These are phyloP conservation scores for Idaea dimidiata DNA, from an alignment of 2,888 invertebrate species.

Conservation along the genomic window DNA sequence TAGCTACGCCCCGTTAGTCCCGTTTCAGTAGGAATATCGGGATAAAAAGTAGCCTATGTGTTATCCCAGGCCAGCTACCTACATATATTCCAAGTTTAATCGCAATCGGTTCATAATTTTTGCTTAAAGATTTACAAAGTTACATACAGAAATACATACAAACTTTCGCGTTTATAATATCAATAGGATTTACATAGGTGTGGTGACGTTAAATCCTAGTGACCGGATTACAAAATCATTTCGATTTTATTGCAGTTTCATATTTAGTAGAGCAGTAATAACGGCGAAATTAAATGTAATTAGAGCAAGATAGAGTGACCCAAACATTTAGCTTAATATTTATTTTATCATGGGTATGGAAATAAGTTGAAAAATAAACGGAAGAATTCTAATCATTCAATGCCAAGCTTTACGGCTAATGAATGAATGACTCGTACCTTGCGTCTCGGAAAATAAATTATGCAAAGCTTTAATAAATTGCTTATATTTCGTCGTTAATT, in stretches of 20 bases:
- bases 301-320: background rate
- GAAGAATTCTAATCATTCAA: conserved; percentile 6
- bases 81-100: too few species aligned
- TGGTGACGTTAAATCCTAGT: background rate
- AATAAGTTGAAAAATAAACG: background rate
- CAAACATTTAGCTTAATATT: background rate
- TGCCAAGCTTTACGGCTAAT: conserved; percentile 13
- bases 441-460: conserved; percentile 21
- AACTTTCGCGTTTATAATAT: too few species aligned
- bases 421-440: conserved; percentile 23
- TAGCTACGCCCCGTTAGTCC: too few species aligned
- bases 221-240: background rate
- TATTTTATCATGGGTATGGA: background rate
- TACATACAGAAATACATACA: too few species aligned
- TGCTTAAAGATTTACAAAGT: too few species aligned
- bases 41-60: too few species aligned
- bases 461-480: conserved; percentile 28
- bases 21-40: too few species aligned
- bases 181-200: too few species aligned
- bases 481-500: conserved; percentile 24
- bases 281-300: background rate
- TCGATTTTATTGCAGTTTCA: background rate
- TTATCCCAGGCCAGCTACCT: too few species aligned
- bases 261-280: background rate
- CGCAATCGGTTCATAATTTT: too few species aligned